phyloP scores from a whole-genome alignment of 1,140 invertebrate genomes.

The Pomacea maculata region DNA sequence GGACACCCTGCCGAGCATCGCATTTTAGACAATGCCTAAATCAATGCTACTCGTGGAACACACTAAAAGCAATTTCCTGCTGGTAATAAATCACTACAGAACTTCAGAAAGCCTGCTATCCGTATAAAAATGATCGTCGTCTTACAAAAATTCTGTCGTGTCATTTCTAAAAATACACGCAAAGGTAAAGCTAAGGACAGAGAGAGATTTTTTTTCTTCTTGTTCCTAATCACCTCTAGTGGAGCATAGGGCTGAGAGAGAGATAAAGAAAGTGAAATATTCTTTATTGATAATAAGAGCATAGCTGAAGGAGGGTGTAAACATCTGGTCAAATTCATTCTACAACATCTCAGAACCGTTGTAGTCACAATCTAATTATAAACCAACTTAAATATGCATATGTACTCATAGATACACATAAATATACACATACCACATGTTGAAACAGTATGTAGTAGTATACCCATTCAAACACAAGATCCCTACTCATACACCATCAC shows the following conservation, averaged over 20 bases:
- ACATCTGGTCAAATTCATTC: too few relatives aligned
- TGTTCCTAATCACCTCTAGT: too few relatives aligned
- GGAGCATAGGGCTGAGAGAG: not conserved
- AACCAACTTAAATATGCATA: not conserved
- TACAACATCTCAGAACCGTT: too few relatives aligned
- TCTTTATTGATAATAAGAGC: not conserved
- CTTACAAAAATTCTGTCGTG: too few relatives aligned
- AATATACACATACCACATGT: not conserved
- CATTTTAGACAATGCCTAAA: too few relatives aligned
- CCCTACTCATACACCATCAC: too few relatives aligned
- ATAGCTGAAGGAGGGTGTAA: not conserved
- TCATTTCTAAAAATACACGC: not conserved
- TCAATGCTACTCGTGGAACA: too few relatives aligned
- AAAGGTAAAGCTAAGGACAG: not conserved
- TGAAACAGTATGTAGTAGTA: not conserved
- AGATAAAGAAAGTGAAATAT: not conserved
- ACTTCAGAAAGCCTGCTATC: too few relatives aligned
- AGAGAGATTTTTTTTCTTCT: not conserved
- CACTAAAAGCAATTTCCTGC: too few relatives aligned
- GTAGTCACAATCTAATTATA: not conserved
- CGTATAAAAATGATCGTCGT: too few relatives aligned
- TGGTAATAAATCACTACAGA: too few relatives aligned
- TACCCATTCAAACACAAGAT: conserved; percentile 1
- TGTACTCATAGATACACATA: not conserved
- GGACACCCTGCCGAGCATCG: too few relatives aligned